A percentile compares a stretch with the other conserved stretches of the same genome.
phyloP scores from a whole-genome alignment of 2,113 vertebrate species.

The Trinectes maculatus region DNA sequence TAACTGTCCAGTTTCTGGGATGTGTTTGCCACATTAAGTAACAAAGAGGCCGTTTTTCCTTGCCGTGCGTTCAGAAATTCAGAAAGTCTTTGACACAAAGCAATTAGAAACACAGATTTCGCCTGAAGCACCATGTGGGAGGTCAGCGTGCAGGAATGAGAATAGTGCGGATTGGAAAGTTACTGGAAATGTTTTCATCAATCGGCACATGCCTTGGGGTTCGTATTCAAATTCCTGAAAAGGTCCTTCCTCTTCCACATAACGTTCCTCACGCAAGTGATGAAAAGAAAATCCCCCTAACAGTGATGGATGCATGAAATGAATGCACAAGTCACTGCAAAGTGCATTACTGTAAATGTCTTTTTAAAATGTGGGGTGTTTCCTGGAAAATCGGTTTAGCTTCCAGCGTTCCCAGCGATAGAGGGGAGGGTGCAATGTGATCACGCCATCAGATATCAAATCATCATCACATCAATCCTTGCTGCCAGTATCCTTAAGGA shows the following conservation, averaged over 20 bases:
- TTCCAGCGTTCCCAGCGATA: slow-evolving; percentile 30
- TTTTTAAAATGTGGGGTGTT: slow-evolving; percentile 15
- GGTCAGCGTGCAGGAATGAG: slow-evolving; percentile 18
- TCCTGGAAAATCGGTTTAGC: slow-evolving; percentile 46
- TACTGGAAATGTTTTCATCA: background rate
- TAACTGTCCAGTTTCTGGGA: background rate
- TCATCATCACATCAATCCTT: slow-evolving; percentile 38
- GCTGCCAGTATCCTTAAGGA: slow-evolving; percentile 39
- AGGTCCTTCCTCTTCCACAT: background rate
- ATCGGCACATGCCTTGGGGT: too few species aligned
- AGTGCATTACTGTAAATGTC: slow-evolving; percentile 33
- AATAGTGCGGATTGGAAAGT: slow-evolving; percentile 1
- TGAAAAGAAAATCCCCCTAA: slow-evolving; percentile 13
- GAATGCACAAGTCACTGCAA: slow-evolving; percentile 18
- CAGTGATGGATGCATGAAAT: slow-evolving; percentile 19
- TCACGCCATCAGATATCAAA: slow-evolving; percentile 14
- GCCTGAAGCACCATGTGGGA: slow-evolving; percentile 13
- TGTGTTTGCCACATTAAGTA: background rate
- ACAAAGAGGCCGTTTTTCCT: slow-evolving; percentile 2
- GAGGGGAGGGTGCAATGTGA: slow-evolving; percentile 39
- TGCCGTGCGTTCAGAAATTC: background rate
- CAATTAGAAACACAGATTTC: background rate
- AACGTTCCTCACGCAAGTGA: background rate
- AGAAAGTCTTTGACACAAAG: slow-evolving; percentile 4
- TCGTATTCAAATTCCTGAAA: too few species aligned